phyloP scores from a whole-genome alignment of 2,113 vertebrate genomes.

The Harpagus bidentatus region DNA sequence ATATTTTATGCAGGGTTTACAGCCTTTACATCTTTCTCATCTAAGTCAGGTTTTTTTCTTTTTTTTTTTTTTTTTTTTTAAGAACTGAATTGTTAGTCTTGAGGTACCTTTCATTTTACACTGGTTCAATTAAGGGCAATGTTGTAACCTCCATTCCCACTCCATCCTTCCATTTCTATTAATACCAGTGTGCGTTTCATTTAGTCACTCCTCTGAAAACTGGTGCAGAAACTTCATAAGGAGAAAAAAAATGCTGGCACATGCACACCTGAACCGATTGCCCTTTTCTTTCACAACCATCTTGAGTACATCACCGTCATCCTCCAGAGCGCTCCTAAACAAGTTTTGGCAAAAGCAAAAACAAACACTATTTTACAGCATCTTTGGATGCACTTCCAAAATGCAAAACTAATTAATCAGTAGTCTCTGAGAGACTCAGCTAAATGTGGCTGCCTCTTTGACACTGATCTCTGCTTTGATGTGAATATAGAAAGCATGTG shows the following conservation, averaged over 20 bases:
- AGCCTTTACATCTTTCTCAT: not conserved
- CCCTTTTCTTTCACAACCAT: slow-evolving; percentile 25
- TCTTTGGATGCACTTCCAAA: slow-evolving; percentile 74
- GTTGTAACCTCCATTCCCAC: not conserved
- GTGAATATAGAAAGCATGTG: slow-evolving; percentile 58
- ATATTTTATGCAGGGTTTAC: slow-evolving; percentile 11
- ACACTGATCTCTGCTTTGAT: slow-evolving; percentile 70
- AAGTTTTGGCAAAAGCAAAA: slow-evolving; percentile 73
- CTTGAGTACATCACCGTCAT: not conserved
- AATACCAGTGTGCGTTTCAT: not conserved
- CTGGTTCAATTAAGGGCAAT: not conserved
- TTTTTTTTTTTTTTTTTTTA: not conserved
- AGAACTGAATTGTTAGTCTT: not conserved
- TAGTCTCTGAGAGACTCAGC: slow-evolving; percentile 52
- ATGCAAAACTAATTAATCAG: slow-evolving; percentile 76
- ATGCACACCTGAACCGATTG: slow-evolving; percentile 41
- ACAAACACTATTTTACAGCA: slow-evolving; percentile 68
- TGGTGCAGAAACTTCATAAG: not conserved
- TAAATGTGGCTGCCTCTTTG: slow-evolving; percentile 60
- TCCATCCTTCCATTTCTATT: not conserved
- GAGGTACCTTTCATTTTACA: not conserved
- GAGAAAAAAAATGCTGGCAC: slow-evolving; percentile 26
- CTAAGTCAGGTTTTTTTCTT: not conserved
- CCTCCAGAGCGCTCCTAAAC: slow-evolving; percentile 63
- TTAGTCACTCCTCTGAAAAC: not conserved